Conservation (phyloP, 2,113 vertebrate species). For the Oncorhynchus kisutch region DNA sequence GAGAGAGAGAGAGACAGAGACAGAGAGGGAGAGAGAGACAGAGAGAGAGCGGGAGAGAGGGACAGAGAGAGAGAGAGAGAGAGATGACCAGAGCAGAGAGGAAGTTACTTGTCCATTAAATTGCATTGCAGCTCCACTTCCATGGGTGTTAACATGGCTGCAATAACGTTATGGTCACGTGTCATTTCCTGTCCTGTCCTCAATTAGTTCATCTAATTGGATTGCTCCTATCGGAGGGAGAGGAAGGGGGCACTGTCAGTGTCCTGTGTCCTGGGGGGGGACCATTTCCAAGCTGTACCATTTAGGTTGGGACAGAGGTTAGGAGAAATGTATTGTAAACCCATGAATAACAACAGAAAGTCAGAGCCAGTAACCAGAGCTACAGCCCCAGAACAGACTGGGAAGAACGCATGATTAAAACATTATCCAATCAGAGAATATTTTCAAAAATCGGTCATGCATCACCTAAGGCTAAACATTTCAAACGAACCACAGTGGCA, state of each 20-base stretch:
- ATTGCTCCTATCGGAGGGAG: slow-evolving; percentile 42
- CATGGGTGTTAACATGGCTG: slow-evolving; percentile 40
- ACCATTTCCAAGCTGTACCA: no score
- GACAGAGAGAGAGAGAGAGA: not conserved
- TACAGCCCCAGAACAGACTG: no score
- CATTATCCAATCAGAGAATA: no score
- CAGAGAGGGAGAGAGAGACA: slow-evolving; percentile 2
- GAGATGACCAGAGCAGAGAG: not conserved
- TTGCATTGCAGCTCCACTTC: slow-evolving; percentile 33
- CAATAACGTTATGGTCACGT: slow-evolving; percentile 45
- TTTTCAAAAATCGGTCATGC: no score
- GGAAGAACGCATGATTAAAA: no score
- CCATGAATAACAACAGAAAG: no score
- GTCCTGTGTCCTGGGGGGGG: not conserved
- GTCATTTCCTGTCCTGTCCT: slow-evolving; percentile 56
- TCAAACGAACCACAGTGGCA: no score
- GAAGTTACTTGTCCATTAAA: slow-evolving; percentile 52
- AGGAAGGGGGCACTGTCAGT: slow-evolving; percentile 4
- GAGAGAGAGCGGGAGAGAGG: not conserved
- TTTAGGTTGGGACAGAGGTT: no score
- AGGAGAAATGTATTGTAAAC: no score
- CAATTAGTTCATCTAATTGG: slow-evolving; percentile 55
- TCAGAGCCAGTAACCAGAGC: no score
- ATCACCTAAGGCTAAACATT: no score
- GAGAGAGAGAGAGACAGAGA: slow-evolving; percentile 12